These are phyloP conservation scores for Zaprionus tsacasi DNA, from an alignment of 1,140 invertebrate genomes.

Conservation along the genomic window DNA sequence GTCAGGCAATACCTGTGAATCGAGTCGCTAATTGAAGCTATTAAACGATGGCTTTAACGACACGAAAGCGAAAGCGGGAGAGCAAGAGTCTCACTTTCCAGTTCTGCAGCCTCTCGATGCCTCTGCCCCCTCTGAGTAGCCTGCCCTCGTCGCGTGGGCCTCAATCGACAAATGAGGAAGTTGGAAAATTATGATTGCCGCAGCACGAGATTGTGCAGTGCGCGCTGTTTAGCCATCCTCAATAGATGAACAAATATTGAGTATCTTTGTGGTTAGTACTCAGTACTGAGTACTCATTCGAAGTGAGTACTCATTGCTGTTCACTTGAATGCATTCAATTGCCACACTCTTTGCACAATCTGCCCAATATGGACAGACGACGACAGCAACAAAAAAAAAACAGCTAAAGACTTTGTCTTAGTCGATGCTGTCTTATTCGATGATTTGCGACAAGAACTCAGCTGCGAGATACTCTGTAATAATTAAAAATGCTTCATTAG, in stretches of 20 bases:
- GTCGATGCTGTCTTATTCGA: constrained; percentile 7
- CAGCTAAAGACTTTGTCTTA: constrained; percentile 11
- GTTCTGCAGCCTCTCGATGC: no score
- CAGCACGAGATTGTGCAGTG: constrained; percentile 3
- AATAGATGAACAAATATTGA: constrained; percentile 33
- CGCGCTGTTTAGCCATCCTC: constrained; percentile 42
- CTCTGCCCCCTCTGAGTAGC: not conserved
- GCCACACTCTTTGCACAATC: constrained; percentile 38
- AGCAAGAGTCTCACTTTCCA: constrained; percentile 63
- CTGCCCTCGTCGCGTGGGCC: not conserved
- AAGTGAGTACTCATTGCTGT: constrained; percentile 24
- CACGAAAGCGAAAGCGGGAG: constrained; percentile 64
- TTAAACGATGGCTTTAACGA: constrained; percentile 61
- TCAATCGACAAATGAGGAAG: constrained; percentile 59
- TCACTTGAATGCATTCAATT: constrained; percentile 58
- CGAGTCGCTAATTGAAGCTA: constrained; percentile 76
- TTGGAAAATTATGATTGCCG: constrained; percentile 73
- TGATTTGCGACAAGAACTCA: constrained; percentile 20
- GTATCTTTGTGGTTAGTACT: constrained; percentile 6
- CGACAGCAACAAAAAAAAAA: constrained; percentile 19
- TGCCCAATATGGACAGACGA: constrained; percentile 58
- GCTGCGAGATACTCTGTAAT: constrained; percentile 1
- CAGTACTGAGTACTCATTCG: constrained; percentile 3
- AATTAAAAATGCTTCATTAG: not conserved
- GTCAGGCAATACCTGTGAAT: constrained; percentile 66